phyloP scores from a whole-genome alignment of 1,140 invertebrate species.

The Caenorhabditis remanei region DNA sequence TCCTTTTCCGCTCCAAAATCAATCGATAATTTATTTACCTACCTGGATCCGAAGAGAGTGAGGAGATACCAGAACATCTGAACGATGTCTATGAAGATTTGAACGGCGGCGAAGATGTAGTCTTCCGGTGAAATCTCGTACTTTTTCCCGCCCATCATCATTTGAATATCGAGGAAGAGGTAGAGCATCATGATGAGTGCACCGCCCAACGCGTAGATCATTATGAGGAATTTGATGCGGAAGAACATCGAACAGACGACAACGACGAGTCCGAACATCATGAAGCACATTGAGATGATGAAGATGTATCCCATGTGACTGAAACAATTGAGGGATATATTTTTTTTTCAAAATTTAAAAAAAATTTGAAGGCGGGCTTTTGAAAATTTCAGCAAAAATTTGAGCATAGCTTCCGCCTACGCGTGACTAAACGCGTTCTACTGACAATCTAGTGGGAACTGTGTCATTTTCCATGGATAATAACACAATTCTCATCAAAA shows the following conservation, averaged over 20 bases:
- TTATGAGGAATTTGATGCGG: slow-evolving; percentile 68
- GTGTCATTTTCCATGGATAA: no score
- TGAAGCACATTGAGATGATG: slow-evolving; percentile 74
- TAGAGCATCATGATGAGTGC: slow-evolving; percentile 79
- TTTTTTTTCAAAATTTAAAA: no score
- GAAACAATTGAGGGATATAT: no score
- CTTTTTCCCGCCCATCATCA: slow-evolving; percentile 83
- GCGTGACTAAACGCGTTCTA: no score
- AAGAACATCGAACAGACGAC: slow-evolving; percentile 66
- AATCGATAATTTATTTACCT: neutral
- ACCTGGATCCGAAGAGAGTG: slow-evolving; percentile 66
- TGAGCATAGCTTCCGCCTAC: no score
- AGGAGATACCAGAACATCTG: slow-evolving; percentile 77
- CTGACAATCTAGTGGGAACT: no score
- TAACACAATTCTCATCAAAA: no score
- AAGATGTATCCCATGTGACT: slow-evolving; percentile 72
- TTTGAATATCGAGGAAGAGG: slow-evolving; percentile 81
- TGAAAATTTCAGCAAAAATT: no score
- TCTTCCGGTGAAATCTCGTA: slow-evolving; percentile 83
- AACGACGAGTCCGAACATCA: slow-evolving; percentile 74
- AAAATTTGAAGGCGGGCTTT: no score
- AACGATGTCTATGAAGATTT: slow-evolving; percentile 79
- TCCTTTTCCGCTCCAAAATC: neutral
- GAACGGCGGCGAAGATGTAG: slow-evolving; percentile 82
- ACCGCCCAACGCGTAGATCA: slow-evolving; percentile 73